Conservation (phyloP, 2,888 invertebrate species). For the Ennomos erosarius region DNA sequence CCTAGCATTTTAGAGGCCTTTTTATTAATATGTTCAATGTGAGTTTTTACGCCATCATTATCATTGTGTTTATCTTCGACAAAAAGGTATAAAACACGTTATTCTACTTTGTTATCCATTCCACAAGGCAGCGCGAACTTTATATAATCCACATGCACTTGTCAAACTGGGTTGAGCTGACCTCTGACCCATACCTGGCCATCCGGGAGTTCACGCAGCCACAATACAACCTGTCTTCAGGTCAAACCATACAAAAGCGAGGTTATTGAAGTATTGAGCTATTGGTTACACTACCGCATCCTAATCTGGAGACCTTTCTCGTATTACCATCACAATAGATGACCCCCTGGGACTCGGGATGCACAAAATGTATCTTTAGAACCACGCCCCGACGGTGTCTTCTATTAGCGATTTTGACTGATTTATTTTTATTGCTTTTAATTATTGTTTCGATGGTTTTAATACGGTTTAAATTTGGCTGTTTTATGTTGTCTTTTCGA, state of each 20-base stretch:
- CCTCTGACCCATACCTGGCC: constrained; percentile 18
- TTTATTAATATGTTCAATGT: too few species aligned
- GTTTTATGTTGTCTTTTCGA: too few species aligned
- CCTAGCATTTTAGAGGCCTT: too few species aligned
- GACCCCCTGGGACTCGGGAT: constrained; percentile 62
- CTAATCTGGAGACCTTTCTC: constrained; percentile 50
- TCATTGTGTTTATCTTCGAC: too few species aligned
- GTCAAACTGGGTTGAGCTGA: constrained; percentile 37
- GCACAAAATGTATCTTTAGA: constrained; percentile 55
- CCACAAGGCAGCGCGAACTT: too few species aligned
- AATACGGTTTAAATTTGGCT: constrained; percentile 3
- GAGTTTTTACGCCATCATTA: too few species aligned
- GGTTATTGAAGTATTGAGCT: constrained; percentile 43
- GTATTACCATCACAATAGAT: constrained; percentile 70
- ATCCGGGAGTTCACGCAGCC: constrained; percentile 46
- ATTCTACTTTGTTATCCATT: too few species aligned
- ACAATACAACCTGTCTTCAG: constrained; percentile 70
- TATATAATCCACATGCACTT: constrained; percentile 28
- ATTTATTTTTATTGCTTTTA: constrained; percentile 48
- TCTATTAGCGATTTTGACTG: constrained; percentile 56
- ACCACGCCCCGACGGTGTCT: constrained; percentile 57
- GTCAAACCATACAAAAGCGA: constrained; percentile 65
- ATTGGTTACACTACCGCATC: constrained; percentile 66
- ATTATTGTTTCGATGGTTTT: constrained; percentile 15
- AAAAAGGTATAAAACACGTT: too few species aligned